These are phyloP conservation scores for Hydractinia symbiolongicarpus DNA, from an alignment of 30 jellyfish, hydroid and myxozoan genomes.

Conservation along the genomic window DNA sequence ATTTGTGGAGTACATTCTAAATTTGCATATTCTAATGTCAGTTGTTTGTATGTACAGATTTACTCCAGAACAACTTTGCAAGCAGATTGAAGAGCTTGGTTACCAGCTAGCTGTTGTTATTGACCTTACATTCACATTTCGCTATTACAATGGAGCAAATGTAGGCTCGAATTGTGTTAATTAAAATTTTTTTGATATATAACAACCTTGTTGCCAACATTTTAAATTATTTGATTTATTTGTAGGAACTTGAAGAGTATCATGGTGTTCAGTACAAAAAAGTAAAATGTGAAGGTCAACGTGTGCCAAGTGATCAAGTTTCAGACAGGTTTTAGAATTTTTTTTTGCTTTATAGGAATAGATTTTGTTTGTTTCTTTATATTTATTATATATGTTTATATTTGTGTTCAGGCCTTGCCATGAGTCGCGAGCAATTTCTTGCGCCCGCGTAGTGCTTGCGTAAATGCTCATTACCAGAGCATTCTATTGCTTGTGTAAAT, in stretches of 20 bases:
- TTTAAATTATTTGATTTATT: neutral
- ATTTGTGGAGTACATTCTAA: too few species aligned
- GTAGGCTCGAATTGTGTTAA: slow-evolving; percentile 10
- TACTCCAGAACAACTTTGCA: slow-evolving; percentile 48
- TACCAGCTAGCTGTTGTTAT: slow-evolving; percentile 61
- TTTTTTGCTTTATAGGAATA: neutral
- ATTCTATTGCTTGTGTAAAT: too few species aligned
- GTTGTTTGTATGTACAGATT: slow-evolving; percentile 28
- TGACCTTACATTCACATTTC: slow-evolving; percentile 68
- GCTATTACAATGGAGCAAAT: slow-evolving; percentile 68
- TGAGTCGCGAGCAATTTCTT: too few species aligned
- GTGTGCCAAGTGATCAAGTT: slow-evolving; percentile 30
- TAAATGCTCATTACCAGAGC: too few species aligned
- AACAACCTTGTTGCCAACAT: too few species aligned
- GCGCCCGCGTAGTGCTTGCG: too few species aligned
- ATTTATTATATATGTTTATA: too few species aligned
- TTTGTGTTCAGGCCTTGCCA: too few species aligned
- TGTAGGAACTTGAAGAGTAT: slow-evolving; percentile 51
- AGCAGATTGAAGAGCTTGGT: slow-evolving; percentile 32
- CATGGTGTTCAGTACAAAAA: slow-evolving; percentile 50
- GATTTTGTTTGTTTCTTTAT: too few species aligned
- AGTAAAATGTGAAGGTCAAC: slow-evolving; percentile 66
- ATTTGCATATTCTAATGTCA: too few species aligned
- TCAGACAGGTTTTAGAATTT: slow-evolving; percentile 12
- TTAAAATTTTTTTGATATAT: too few species aligned